Percentiles rank a stretch among this genome's conserved stretches.
Conservation (phyloP, 2,113 vertebrate genomes). For the Orientallactaga bullata region DNA sequence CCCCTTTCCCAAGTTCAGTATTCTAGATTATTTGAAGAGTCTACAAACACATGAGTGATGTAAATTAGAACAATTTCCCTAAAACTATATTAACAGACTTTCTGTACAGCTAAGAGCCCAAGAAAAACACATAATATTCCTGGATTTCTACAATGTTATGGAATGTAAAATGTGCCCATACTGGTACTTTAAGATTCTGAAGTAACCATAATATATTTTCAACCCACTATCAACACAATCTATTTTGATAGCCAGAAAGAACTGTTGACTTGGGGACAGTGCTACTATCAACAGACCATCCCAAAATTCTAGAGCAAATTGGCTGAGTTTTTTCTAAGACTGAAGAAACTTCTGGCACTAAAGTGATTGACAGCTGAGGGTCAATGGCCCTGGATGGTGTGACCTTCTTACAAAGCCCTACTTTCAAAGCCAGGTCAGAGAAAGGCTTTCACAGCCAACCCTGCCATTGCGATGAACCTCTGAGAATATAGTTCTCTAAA, state of each 20-base stretch:
- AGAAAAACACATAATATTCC: too few species aligned
- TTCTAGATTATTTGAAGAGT: not conserved
- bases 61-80: not conserved
- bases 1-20: not conserved
- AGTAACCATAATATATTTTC: not conserved
- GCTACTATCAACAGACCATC: not conserved
- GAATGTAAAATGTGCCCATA: not conserved
- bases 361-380: not conserved
- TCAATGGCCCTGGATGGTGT: not conserved
- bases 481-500: not conserved
- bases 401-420: not conserved
- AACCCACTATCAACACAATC: not conserved
- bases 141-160: not conserved
- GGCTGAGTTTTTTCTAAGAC: not conserved
- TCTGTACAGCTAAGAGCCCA: not conserved
- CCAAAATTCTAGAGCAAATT: not conserved
- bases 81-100: not conserved
- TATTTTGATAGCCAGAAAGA: not conserved
- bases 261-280: not conserved
- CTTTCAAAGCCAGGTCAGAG: not conserved
- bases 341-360: not conserved
- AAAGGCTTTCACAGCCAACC: not conserved
- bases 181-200: not conserved
- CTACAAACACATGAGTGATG: too few species aligned
- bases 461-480: not conserved